Evolutionary conservation across 2,888 invertebrate species (phyloP).

Genomic region (Antheraea assamensis): DNA sequence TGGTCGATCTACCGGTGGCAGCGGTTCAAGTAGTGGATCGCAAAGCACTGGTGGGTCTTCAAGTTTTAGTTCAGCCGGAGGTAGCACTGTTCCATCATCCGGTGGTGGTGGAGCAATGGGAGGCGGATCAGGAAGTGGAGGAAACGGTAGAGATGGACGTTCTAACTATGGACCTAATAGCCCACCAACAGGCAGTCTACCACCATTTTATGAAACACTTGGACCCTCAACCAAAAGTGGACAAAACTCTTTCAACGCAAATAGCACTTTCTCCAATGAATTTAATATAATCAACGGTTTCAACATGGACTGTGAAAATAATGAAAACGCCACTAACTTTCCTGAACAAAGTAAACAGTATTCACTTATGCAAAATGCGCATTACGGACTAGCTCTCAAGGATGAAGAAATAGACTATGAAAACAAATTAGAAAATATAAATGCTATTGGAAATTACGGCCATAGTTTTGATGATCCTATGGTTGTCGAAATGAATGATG

Average conservation of each 20-base stretch:
- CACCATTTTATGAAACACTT: slow-evolving; percentile 94
- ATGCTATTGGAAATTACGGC: slow-evolving; percentile 81
- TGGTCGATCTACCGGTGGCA: slow-evolving; percentile 85
- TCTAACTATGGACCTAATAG: slow-evolving; percentile 94
- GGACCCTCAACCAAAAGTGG: slow-evolving; percentile 86
- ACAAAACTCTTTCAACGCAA: slow-evolving; percentile 87
- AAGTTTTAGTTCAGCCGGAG: slow-evolving; percentile 80
- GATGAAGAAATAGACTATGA: slow-evolving; percentile 92
- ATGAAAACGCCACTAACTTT: slow-evolving; percentile 80
- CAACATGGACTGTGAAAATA: slow-evolving; percentile 89
- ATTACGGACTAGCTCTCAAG: slow-evolving; percentile 90
- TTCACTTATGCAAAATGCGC: slow-evolving; percentile 90
- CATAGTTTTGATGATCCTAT: slow-evolving; percentile 89
- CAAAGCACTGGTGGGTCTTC: slow-evolving; percentile 76
- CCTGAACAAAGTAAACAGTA: slow-evolving; percentile 86
- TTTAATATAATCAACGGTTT: slow-evolving; percentile 87
- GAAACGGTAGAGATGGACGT: slow-evolving; percentile 90
- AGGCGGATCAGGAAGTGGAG: slow-evolving; percentile 89
- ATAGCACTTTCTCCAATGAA: slow-evolving; percentile 84
- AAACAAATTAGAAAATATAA: slow-evolving; percentile 88
- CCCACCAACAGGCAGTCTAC: slow-evolving; percentile 92
- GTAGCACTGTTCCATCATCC: slow-evolving; percentile 81
- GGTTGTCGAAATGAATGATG: slow-evolving; percentile 91
- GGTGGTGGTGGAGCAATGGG: slow-evolving; percentile 84
- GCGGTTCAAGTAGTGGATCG: slow-evolving; percentile 77